Evolutionary conservation across 2,888 invertebrate genomes (phyloP).

Genomic region (Empis stercorea): DNA sequence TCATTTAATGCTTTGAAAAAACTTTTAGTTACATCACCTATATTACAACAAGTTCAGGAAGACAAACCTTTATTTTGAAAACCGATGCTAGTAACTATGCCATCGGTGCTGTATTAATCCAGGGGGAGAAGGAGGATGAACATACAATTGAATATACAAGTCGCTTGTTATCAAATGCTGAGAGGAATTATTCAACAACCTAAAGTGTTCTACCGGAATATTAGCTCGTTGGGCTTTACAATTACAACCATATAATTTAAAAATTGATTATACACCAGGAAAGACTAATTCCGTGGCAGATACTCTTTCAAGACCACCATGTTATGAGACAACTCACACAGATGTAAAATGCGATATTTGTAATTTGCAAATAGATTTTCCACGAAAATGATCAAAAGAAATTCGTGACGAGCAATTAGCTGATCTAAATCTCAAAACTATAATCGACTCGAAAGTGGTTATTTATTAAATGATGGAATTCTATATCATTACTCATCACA

Average conservation of each 20-base stretch:
- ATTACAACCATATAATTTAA: too few species aligned
- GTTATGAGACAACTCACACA: neutral
- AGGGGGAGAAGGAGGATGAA: too few species aligned
- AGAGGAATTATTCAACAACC: constrained; percentile 32
- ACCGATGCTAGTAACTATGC: too few species aligned
- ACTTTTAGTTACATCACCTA: too few species aligned
- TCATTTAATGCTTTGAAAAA: too few species aligned
- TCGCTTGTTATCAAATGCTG: too few species aligned
- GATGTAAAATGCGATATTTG: constrained; percentile 3
- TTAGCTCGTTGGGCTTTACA: constrained; percentile 37
- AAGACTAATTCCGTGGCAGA: constrained; percentile 20
- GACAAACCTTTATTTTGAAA: too few species aligned
- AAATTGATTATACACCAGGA: constrained; percentile 28
- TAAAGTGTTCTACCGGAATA: constrained; percentile 30
- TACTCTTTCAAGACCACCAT: constrained; percentile 7
- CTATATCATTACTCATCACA: constrained; percentile 6
- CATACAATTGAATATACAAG: too few species aligned
- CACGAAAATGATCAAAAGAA: constrained; percentile 10
- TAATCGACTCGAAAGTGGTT: neutral
- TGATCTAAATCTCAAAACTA: neutral
- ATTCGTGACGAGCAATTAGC: too few species aligned
- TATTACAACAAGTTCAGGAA: too few species aligned
- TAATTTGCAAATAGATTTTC: constrained; percentile 10
- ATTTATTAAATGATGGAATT: constrained; percentile 5
- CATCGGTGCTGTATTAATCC: too few species aligned